Evolutionary conservation across 2,113 vertebrate genomes (phyloP), one percentile per base, ranked within the genome.

Genomic region (Eidolon helvum): DNA sequence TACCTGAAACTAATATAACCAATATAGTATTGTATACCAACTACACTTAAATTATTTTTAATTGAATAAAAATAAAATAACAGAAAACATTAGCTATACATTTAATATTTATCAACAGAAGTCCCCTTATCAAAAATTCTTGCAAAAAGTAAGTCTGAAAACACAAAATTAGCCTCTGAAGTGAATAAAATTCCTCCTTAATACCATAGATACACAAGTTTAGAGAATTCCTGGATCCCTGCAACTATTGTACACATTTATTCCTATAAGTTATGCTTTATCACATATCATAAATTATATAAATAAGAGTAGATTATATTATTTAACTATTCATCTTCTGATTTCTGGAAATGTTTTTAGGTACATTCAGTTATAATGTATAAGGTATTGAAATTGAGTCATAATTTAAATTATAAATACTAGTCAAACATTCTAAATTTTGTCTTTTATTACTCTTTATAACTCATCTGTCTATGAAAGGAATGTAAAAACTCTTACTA

Each of bases 61-160:
- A 63, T 26, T 30, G 10, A 30, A 63, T 57, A 57, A 74, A 74
- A 74, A 30, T 74, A 15, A 40, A 40, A 26, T 9, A 79, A 57
- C 40, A 71, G 38, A 43, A 48, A 38, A 30, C 1, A 35, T 59
- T 63, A 45, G 40, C 7, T 68, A 26, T 35, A 53, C 0, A 24
- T 91, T 72, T 82, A 93, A 48, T 69, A 87, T 40, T 91, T 72
- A 78, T 66, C 45, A 95, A 88, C 4, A 84, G 1, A 94, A 78
- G 4, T 68, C 16, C 8, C 2, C 0, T 72, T 78, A 28, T 57
- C 28, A 92, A 92, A 79, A 53, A 78, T 21, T 21, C 74, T 50
- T 65, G 11, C 10, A 92, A 84, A 55, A 0, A 83, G 0, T 82
- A 80, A 80, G 1, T 69, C 45, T 90, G 18, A 45, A 94, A 87